Evolutionary conservation across 2,113 vertebrate genomes (phyloP), one percentile per base, ranked within the genome.

Genomic region (Leuciscus idus): DNA sequence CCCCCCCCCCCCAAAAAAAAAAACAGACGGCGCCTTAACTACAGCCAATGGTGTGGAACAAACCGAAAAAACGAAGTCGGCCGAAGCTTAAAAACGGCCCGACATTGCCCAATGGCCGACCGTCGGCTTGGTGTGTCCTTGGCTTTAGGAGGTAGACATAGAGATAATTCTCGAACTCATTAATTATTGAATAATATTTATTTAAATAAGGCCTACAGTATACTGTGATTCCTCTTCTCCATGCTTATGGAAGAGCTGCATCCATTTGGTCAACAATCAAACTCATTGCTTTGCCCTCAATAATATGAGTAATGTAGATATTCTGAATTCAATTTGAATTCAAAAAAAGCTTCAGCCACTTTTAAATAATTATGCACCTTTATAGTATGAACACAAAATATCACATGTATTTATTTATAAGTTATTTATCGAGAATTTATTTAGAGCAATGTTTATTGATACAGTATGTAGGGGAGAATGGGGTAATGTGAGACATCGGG

Each of bases 191-290:
- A 83, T 26, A 85, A 83, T 83, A 83, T 52, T 28, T 64, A 85
- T 84, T 66, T 87, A 46, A 73, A 61, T 9, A 68, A 72, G 76
- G 70, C 76, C 70, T 89, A 21, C 6, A 57, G 55, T 57, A 87
- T 84, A 89, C 78, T 87, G 85, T 82, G 88, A 87, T 85, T 83
- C 59, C 82, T 84, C 57, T 70, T 72, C 79, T 72, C 46, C 39
- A 77, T 61, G 21, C 28, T 43, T 70, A 39, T 68, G 78, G 86
- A 87, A 87, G 70, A 84, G 76, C 88, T 82, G 79, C 68, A 59
- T 80, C 80, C 61, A n/a, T 78, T 12, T 57, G 55, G 13, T 84
- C 70, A 61, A 46, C 39, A 68, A 52, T 59, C 57, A 33, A 84
- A 84, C 26, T 26, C 50, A 62, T 82, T 52, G 36, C 52, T n/a